Conservation (phyloP, 1,140 invertebrate species). For the Elysia chlorotica region DNA sequence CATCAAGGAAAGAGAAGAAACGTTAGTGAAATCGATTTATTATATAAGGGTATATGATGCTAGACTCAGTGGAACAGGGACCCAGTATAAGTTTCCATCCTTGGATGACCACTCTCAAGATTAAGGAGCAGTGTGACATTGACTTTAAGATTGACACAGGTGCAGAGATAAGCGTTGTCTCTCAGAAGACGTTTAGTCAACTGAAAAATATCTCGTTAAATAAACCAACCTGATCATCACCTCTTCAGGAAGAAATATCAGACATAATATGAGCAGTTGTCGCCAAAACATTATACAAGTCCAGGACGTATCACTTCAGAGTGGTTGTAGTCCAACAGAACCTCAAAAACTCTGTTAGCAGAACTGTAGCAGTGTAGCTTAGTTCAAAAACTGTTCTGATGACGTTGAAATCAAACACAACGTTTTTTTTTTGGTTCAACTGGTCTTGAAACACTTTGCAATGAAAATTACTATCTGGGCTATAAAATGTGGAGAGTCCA, state of each 20-base stretch:
- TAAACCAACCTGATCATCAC: neutral
- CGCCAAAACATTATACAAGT: too few relatives aligned
- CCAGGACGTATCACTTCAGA: neutral
- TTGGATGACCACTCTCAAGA: neutral
- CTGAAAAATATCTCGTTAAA: neutral
- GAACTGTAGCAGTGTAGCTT: neutral
- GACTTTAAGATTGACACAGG: slow-evolving; percentile 25
- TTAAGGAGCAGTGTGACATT: neutral
- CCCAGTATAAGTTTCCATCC: too few relatives aligned
- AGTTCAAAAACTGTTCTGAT: neutral
- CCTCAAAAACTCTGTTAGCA: neutral
- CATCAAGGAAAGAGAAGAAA: neutral
- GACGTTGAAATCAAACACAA: too few relatives aligned
- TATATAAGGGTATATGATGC: neutral
- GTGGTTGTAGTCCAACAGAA: neutral
- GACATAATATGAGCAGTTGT: too few relatives aligned
- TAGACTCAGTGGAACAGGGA: neutral
- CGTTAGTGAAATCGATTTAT: too few relatives aligned
- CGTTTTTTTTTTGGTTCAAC: too few relatives aligned
- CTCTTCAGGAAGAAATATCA: too few relatives aligned
- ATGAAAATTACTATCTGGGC: slow-evolving; percentile 3
- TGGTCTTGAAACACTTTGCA: neutral
- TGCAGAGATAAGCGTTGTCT: slow-evolving; percentile 2
- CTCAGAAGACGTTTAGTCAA: neutral
- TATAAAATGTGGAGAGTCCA: slow-evolving; percentile 10